Base-by-base conservation (phyloP, 2,113 vertebrate genomes). In the Heliornis fulica region DNA sequence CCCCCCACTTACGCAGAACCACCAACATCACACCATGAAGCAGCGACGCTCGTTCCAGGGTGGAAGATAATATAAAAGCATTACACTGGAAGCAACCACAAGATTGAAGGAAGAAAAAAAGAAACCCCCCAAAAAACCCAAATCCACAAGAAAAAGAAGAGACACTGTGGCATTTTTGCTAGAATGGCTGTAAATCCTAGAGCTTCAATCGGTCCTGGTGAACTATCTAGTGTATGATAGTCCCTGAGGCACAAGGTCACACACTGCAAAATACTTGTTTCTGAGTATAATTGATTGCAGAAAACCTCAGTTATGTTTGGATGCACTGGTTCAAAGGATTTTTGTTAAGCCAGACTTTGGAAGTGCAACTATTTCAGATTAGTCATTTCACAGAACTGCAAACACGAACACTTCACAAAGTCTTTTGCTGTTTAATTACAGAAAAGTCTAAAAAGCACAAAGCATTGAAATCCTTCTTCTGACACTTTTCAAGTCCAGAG, bases 281-380 rank as follows among this genome's bases (percentile, higher is more conserved):
- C 76, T 77, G 36, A 86, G 60, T 31, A 90, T 57, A 71, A 45
- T 5, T 80, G 87, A 68, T 31, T 43, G 50, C 38, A 90, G 56
- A 93, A 93, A 92, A 81, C 54, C 41, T 86, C 83, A 60, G 68
- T 64, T 68, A 81, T 74, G 69, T 92, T 89, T 91, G 80, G 80
- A 87, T 83, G 57, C 68, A 71, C n/a, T 18, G 28, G 68, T 87
- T 94, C 94, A 92, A 94, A 95, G 59, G 32, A 63, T 46, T 92
- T 95, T 82, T 95, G 64, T 87, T 87, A 78, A 65, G 65, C 40
- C n/a, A 84, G 87, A 89, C 91, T 70, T 94, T 91, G 84, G 74
- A 91, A 93, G 53, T 8, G 28, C 56, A 94, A 78, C 89, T 94
- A 84, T 76, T 93, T 94, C 74, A 94, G 83, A 95, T 93, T 53